Base-by-base conservation (phyloP, 2,113 vertebrate genomes). In the Hucho hucho region DNA sequence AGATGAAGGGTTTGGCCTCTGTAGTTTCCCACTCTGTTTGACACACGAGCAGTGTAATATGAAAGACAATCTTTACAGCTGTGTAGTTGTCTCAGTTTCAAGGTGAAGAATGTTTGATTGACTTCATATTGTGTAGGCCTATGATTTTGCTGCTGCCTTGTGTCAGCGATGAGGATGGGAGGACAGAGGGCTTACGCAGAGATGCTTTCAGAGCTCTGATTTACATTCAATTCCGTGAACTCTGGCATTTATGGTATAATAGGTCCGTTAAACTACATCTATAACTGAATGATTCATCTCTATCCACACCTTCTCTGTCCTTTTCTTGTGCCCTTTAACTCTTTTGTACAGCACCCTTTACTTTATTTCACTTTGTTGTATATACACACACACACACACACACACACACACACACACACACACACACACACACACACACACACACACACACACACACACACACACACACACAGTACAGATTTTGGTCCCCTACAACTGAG, bases 31-130 rank as follows among this genome's bases (percentile, higher is more conserved):
- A 56, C 49, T 56, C 32, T 70, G 5, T 70, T 58, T 72, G 66
- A 77, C 3, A 80, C 67, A 81, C 78, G 73, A 74, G 64, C 78
- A 25, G 7, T 20, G 26, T 29, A 14, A 22, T 43, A n/a, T 13
- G 22, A 13, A 56, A 47, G 43, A 22, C 61, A 72, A 79, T 73
- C 64, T 11, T 24, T 74, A 53, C 69, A 49, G 78, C 43, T 63
- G 53, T 2, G 2, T 4, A 14, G 49, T 6, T 56, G 53, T 56
- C 20, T 56, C 20, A 5, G 53, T 56, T 53, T 56, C 53, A 14
- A 56, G 53, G 14, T 56, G 18, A 56, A 56, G 16, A 20, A 56
- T 20, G 4, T 20, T 20, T 56, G 37, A 43, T 43, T 43, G 37
- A 43, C 37, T 43, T 43, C 37, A 43, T 43, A 43, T 43, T 43